Evolutionary conservation across 2,888 invertebrate genomes (phyloP).

Genomic region (Melolontha melolontha): DNA sequence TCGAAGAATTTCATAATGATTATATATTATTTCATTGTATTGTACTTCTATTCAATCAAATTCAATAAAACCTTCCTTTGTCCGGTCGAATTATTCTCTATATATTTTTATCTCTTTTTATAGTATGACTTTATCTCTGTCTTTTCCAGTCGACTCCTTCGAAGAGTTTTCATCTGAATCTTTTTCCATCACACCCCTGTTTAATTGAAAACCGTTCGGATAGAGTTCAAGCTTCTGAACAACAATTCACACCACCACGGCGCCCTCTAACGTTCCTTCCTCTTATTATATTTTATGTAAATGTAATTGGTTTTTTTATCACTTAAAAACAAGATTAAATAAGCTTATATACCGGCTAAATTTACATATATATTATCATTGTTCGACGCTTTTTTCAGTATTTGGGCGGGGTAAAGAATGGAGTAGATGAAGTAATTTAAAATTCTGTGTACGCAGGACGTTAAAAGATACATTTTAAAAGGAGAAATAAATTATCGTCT

Average conservation of each 20-base stretch:
- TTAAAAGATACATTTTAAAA: slow-evolving; percentile 21
- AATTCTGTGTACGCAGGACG: slow-evolving; percentile 27
- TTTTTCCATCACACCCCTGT: slow-evolving; percentile 12
- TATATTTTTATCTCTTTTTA: no score
- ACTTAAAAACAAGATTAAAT: slow-evolving; percentile 41
- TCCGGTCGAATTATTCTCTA: no score
- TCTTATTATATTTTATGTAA: slow-evolving; percentile 41
- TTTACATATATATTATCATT: slow-evolving; percentile 43
- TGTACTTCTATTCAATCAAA: slow-evolving; percentile 9
- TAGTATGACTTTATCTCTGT: no score
- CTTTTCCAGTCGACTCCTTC: neutral
- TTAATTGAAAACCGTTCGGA: slow-evolving; percentile 40
- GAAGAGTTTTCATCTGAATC: slow-evolving; percentile 7
- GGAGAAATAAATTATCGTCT: slow-evolving; percentile 21
- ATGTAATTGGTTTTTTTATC: slow-evolving; percentile 42
- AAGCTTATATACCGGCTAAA: slow-evolving; percentile 36
- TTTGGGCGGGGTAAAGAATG: neutral
- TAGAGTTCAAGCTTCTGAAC: slow-evolving; percentile 17
- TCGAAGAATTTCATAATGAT: slow-evolving; percentile 19
- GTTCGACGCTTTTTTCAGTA: slow-evolving; percentile 12
- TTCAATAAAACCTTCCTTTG: slow-evolving; percentile 9
- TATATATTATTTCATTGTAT: neutral
- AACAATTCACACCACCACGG: slow-evolving; percentile 23
- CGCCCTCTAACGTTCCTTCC: slow-evolving; percentile 3
- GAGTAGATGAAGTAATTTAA: slow-evolving; percentile 30